A percentile compares a stretch with the other conserved stretches of the same genome.
Evolutionary conservation across 2,888 invertebrate species (phyloP).

Genomic region (Tribolium freemani): DNA sequence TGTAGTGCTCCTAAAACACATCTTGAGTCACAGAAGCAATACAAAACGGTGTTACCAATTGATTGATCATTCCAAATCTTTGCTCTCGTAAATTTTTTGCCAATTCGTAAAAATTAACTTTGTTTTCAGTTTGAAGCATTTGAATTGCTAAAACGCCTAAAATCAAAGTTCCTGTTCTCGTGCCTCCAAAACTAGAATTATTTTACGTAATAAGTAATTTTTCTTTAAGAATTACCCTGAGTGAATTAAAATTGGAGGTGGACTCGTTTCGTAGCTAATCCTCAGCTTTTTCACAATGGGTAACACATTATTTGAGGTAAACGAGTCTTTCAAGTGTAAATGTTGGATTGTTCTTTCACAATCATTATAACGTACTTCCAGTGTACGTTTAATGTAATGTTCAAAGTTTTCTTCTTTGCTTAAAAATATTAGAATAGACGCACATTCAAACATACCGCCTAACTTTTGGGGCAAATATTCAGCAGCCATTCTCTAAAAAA

Average conservation of each 20-base stretch:
- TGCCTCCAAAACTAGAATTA: not conserved
- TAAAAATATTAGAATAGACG: not conserved
- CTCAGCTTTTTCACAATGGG: not conserved
- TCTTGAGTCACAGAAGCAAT: not conserved
- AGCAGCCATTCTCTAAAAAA: not conserved
- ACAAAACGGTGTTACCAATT: not conserved
- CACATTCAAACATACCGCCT: not conserved
- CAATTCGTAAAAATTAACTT: not conserved
- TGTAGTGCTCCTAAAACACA: not conserved
- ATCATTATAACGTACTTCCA: not conserved
- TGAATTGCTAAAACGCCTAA: not conserved
- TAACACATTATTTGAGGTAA: not conserved
- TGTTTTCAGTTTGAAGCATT: not conserved
- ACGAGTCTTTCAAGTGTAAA: not conserved
- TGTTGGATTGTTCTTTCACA: not conserved
- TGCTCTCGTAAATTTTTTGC: not conserved
- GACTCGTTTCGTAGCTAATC: not conserved
- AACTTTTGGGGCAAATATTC: not conserved
- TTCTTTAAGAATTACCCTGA: not conserved
- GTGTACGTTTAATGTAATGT: not conserved
- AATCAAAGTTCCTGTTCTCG: not conserved
- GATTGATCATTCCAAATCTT: not conserved
- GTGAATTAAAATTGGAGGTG: not conserved
- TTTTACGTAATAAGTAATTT: not conserved
- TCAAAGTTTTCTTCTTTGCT: not conserved